Conservation (phyloP, 2,797 vertebrate genomes). For the Lemur catta region DNA sequence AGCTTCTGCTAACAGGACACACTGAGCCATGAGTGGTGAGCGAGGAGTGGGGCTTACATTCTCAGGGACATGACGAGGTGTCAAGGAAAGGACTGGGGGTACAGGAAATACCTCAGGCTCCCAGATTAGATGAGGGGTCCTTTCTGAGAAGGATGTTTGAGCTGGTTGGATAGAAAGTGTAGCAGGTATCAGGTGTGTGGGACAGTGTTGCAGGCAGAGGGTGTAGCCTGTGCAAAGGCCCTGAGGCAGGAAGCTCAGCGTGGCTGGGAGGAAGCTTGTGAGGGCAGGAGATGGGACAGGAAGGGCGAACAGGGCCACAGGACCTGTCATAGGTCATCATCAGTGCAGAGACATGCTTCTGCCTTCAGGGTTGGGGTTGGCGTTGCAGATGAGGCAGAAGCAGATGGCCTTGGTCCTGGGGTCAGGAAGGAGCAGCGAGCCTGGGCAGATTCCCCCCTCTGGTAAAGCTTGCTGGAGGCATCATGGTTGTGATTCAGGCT, state of each 20-base stretch:
- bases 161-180: not conserved
- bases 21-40: not conserved
- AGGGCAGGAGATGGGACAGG: not conserved
- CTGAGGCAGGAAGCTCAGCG: not conserved
- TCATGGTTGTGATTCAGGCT: constrained; percentile 45
- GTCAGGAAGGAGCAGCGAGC: not conserved
- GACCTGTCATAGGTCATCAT: not conserved
- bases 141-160: not conserved
- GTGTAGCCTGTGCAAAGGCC: not conserved
- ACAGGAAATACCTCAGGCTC: not conserved
- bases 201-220: no score
- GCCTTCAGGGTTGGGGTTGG: not conserved
- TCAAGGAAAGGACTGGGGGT: not conserved
- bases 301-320: not conserved
- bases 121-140: not conserved
- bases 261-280: not conserved
- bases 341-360: not conserved
- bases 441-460: not conserved
- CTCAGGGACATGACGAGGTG: not conserved
- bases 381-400: not conserved
- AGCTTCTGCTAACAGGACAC: not conserved
- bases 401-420: not conserved
- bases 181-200: not conserved
- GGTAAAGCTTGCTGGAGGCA: not conserved
- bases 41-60: not conserved